Evolutionary conservation across 2,113 vertebrate species (phyloP).

Genomic region (Okapia johnstoni): DNA sequence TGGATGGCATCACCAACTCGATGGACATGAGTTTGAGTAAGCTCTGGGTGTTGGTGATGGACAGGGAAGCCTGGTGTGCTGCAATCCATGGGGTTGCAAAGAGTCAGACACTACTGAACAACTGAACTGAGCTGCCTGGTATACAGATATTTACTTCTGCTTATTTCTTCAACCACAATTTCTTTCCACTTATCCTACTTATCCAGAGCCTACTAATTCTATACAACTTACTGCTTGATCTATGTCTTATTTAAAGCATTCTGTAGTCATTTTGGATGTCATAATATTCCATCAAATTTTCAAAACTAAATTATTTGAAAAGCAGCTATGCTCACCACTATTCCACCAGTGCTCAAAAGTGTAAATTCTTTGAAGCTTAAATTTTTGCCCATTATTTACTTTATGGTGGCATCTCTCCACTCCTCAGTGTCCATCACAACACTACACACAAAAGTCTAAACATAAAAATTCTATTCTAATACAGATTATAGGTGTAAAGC

Average conservation of each 20-base stretch:
- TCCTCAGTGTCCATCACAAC: neutral
- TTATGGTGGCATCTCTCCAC: neutral
- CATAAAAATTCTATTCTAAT: neutral
- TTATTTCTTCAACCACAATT: neutral
- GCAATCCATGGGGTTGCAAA: too few relatives aligned
- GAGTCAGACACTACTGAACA: too few relatives aligned
- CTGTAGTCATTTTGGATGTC: neutral
- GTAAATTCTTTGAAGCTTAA: neutral
- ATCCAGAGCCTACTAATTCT: neutral
- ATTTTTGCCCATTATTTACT: neutral
- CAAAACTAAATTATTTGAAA: neutral
- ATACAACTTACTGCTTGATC: neutral
- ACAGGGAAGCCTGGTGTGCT: too few relatives aligned
- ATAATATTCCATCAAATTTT: neutral
- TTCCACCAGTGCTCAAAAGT: neutral
- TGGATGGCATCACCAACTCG: too few relatives aligned
- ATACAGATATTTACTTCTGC: neutral
- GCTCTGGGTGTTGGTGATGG: too few relatives aligned
- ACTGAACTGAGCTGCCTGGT: too few relatives aligned
- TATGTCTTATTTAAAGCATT: neutral
- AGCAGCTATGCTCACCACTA: neutral
- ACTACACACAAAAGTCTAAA: neutral
- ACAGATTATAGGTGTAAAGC: neutral
- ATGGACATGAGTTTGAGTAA: too few relatives aligned
- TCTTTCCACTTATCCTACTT: neutral